Evolutionary conservation across 2,113 vertebrate species (phyloP), one percentile per base, ranked within the genome.

Genomic region (Plotosus lineatus): DNA sequence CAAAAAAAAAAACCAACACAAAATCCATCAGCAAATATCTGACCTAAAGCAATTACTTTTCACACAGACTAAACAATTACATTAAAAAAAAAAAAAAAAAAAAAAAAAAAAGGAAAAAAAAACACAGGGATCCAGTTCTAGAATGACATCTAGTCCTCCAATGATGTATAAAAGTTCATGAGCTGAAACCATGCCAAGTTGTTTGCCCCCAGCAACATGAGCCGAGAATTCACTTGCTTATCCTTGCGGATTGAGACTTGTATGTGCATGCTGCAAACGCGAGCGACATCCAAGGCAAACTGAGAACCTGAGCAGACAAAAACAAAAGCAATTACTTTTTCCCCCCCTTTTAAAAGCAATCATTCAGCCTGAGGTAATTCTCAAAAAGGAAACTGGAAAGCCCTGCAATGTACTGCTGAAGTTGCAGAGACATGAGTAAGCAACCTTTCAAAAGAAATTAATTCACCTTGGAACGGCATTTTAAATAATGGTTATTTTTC

Each of bases 241-340:
- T 85, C 69, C 66, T 77, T 80, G 79, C 77, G 79, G 78, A 84
- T 65, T 60, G 79, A 87, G 79, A 87, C 86, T 61, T 65, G 84
- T 86, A 75, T 53, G 61, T 60, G 77, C 74, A 78, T 83, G 75
- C 82, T 77, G 73, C 75, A 60, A 77, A 76, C 83, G 66, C 14
- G 53, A 68, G 63, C 66, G 69, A 61, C 51, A 77, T 77, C 75
- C 9, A 50, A 75, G 75, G 63, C 60, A 69, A 80, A 76, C 28
- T 12, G 42, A 72, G 71, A 68, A 40, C 48, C 69, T 73, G 48
- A 50, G 46, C 40, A 31, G 51, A 33, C 50, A 55, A 61, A 68
- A 69, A 68, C 44, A 79, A 81, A 87, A 81, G 73, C 77, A 77
- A 83, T 82, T 84, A 82, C 28, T 75, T 82, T 60, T 69, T 65